Evolutionary conservation across 1,140 invertebrate genomes (phyloP).

Genomic region (Glossosoma conforme): DNA sequence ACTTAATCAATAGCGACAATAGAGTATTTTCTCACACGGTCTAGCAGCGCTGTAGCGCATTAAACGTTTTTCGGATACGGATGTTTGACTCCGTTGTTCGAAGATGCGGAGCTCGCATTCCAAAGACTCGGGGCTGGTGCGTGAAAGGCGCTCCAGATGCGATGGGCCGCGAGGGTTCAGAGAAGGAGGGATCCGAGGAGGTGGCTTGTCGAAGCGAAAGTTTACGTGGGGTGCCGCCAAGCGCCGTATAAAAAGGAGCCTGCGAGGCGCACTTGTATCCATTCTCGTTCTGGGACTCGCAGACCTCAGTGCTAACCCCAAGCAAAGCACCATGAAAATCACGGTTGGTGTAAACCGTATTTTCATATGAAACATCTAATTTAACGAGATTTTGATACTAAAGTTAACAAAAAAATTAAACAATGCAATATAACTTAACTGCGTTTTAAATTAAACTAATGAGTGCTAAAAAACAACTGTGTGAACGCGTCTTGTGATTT

Average conservation of each 20-base stretch:
- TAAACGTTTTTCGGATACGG: constrained; percentile 29
- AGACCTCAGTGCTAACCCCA: constrained; percentile 51
- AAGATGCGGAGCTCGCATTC: constrained; percentile 6
- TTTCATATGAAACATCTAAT: no score
- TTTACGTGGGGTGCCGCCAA: constrained; percentile 46
- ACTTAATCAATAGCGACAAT: no score
- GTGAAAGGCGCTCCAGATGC: neutral
- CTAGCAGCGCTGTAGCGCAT: constrained; percentile 12
- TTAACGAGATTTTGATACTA: no score
- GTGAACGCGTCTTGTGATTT: no score
- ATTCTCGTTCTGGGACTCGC: constrained; percentile 51
- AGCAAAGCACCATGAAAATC: constrained; percentile 50
- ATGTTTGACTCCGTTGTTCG: constrained; percentile 17
- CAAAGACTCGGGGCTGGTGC: constrained; percentile 2
- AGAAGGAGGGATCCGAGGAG: constrained; percentile 23
- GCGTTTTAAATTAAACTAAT: no score
- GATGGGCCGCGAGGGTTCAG: constrained; percentile 6
- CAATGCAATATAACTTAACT: no score
- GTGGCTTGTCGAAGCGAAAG: constrained; percentile 49
- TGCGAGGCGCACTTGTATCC: constrained; percentile 39
- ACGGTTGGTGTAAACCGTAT: constrained; percentile 45
- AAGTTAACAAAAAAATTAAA: no score
- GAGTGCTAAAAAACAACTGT: no score
- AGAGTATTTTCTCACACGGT: no score
- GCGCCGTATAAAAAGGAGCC: constrained; percentile 45